Evolutionary conservation across 2,888 invertebrate species (phyloP).

Genomic region (Dasysyrphus tricinctus): DNA sequence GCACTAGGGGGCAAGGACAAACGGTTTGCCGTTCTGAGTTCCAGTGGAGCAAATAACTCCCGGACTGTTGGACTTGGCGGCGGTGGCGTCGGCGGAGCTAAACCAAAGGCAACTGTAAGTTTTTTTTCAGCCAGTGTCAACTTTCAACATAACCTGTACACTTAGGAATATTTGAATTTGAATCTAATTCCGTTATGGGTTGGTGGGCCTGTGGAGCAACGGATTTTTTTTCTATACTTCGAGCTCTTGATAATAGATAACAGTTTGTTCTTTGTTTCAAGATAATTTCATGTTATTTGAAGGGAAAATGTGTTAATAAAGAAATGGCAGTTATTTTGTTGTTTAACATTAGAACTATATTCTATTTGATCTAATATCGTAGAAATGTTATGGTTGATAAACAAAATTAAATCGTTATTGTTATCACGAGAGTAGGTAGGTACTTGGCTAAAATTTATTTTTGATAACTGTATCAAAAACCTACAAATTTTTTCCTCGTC

Average conservation of each 20-base stretch:
- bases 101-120: constrained; percentile 76
- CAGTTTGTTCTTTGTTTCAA: constrained; percentile 54
- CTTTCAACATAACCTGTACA: constrained; percentile 63
- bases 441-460: too few relatives aligned
- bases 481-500: too few relatives aligned
- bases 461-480: too few relatives aligned
- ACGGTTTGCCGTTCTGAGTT: constrained; percentile 76
- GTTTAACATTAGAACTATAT: neutral
- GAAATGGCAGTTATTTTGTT: neutral
- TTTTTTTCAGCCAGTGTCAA: constrained; percentile 26
- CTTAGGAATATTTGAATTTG: constrained; percentile 59
- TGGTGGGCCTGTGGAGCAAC: constrained; percentile 20
- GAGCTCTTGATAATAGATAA: neutral
- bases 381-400: too few relatives aligned
- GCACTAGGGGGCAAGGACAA: constrained; percentile 67
- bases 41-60: constrained; percentile 50
- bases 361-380: too few relatives aligned
- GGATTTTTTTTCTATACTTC: constrained; percentile 36
- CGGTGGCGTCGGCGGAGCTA: constrained; percentile 39
- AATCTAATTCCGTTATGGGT: constrained; percentile 64
- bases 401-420: too few relatives aligned
- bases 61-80: constrained; percentile 56
- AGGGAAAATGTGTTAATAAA: neutral
- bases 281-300: neutral
- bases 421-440: too few relatives aligned